Base-by-base conservation (phyloP, 2,888 invertebrate genomes). In the Eupithecia exiguata region DNA sequence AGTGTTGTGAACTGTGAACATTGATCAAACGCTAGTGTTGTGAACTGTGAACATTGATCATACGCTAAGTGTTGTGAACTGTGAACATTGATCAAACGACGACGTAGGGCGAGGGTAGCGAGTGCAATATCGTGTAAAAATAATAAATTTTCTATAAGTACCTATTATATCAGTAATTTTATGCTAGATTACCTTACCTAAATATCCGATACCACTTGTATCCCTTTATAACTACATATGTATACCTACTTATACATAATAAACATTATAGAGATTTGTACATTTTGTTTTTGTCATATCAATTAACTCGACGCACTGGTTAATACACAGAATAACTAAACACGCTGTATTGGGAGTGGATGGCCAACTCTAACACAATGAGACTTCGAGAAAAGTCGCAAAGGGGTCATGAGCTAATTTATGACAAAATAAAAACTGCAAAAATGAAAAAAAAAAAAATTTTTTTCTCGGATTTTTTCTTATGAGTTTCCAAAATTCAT, bases 241-340 rank as follows among this genome's bases (percentile, higher is more conserved):
- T 89, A 89, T 89, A 91, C 88, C 85, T 88, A 84, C 87, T 83
- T 88, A 90, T 85, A 84, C 84, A 86, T 89, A 88, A 90, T 89
- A 91, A 90, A 91, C 84, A 83, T 86, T 88, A 91, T 90, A 92
- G 91, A 89, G 87, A 89, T 92, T 92, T 91, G 89, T 90, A 89
- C 10, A 9, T 12, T 36, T 21, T 80, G 69, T 69, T 89, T 49
- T 88, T 88, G 74, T 86, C n/a, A 46, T 6, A 46, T 46, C 6
- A 49, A n/a, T 49, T n/a, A n/a, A n/a, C 9, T 53, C 12, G 10
- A 53, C 21, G 53, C 5, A 12, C 0, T 0, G 21, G 43, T 30
- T 30, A 30, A 30, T 30, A 30, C 30, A 30, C 30, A 30, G 30
- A 30, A 1, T 3, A 30, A 30, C 30, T 30, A 30, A 30, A 30